Evolutionary conservation across 2,113 vertebrate species (phyloP).

Genomic region (Trichomycterus rosablanca): DNA sequence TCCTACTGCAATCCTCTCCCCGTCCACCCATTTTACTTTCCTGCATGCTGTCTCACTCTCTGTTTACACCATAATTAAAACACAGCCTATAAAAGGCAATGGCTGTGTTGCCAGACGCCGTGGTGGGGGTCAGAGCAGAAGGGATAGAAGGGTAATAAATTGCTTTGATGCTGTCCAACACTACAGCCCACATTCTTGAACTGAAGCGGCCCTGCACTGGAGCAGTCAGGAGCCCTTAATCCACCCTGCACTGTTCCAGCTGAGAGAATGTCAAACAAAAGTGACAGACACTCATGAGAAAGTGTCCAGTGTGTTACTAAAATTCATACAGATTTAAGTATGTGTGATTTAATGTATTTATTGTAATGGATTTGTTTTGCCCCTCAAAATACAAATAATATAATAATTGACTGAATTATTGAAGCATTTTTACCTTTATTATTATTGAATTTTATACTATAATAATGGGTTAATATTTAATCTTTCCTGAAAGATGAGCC

Average conservation of each 20-base stretch:
- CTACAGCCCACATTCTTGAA: constrained; percentile 62
- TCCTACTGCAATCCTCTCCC: constrained; percentile 21
- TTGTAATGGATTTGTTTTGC: too few relatives aligned
- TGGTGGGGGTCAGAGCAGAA: constrained; percentile 51
- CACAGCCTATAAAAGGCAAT: constrained; percentile 75
- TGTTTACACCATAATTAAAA: constrained; percentile 73
- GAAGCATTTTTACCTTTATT: too few relatives aligned
- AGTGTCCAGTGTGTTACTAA: too few relatives aligned
- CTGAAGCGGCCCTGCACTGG: constrained; percentile 34
- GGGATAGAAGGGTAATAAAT: constrained; percentile 63
- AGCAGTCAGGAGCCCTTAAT: constrained; percentile 5
- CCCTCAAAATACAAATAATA: too few relatives aligned
- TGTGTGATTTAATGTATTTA: too few relatives aligned
- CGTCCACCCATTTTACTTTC: constrained; percentile 40
- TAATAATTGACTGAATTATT: too few relatives aligned
- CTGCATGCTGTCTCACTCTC: constrained; percentile 52
- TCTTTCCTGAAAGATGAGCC: too few relatives aligned
- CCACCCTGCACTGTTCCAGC: not conserved
- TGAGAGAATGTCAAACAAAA: not conserved
- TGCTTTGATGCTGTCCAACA: constrained; percentile 59
- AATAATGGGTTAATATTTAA: too few relatives aligned
- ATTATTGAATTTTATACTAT: too few relatives aligned
- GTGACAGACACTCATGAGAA: too few relatives aligned
- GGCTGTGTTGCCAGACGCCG: constrained; percentile 60
- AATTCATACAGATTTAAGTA: too few relatives aligned